phyloP scores from a whole-genome alignment of 2,888 invertebrate species.

The Mycogona germanica region DNA sequence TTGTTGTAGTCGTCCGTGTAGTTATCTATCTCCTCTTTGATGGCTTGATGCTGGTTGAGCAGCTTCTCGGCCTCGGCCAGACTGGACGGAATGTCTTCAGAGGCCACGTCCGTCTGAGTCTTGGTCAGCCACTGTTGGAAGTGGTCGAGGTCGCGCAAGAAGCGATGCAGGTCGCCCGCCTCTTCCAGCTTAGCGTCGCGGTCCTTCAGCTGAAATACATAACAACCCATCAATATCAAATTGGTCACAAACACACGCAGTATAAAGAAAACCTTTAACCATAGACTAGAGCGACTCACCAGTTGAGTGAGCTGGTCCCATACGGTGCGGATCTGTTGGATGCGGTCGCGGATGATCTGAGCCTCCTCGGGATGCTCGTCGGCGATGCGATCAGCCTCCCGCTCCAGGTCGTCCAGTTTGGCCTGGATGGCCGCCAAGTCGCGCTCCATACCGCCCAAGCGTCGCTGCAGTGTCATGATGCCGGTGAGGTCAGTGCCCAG shows the following conservation, averaged over 20 bases:
- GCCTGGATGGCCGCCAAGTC: conserved; percentile 98
- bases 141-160: conserved; percentile 96
- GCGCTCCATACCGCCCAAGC: conserved; percentile 96
- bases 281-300: conserved; percentile 43
- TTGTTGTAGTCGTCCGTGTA: conserved; percentile 95
- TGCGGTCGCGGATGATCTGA: conserved; percentile 73
- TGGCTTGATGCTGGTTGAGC: conserved; percentile 92
- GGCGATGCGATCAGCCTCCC: conserved; percentile 84
- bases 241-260: neutral
- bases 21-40: conserved; percentile 98
- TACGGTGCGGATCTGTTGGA: conserved; percentile 76
- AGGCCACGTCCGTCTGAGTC: conserved; percentile 98
- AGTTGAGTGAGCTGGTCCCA: conserved; percentile 97
- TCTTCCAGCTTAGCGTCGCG: conserved; percentile 97
- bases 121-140: conserved; percentile 99
- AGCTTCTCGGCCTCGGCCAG: conserved; percentile 94
- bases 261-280: neutral
- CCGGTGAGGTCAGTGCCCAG: conserved; percentile 94
- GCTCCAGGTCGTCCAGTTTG: conserved; percentile 83
- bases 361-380: conserved; percentile 92
- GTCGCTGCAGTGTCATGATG: conserved; percentile 94
- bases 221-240: neutral
- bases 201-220: conserved; percentile 65
- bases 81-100: conserved; percentile 86
- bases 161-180: conserved; percentile 95